These are phyloP conservation scores for Drosophila merina DNA, from an alignment of 2,888 invertebrate genomes.

Conservation along the genomic window DNA sequence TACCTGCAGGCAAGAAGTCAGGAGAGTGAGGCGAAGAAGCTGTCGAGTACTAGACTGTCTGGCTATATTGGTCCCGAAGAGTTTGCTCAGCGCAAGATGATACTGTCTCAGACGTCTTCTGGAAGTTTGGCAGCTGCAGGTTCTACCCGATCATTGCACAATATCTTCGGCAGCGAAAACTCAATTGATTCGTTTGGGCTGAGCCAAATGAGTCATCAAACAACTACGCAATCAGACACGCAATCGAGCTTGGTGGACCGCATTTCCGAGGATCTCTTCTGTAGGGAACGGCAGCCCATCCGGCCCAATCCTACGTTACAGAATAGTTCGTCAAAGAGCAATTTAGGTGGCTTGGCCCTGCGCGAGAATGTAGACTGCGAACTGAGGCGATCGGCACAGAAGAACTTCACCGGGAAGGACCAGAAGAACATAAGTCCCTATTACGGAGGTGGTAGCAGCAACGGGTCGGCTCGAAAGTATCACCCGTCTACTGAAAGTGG, in stretches of 20 bases:
- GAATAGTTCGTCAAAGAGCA: constrained; percentile 83
- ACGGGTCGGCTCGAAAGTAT: constrained; percentile 61
- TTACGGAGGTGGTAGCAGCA: constrained; percentile 52
- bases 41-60: constrained; percentile 69
- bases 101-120: constrained; percentile 49
- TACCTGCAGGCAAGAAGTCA: constrained; percentile 79
- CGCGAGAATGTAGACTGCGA: constrained; percentile 83
- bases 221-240: constrained; percentile 51
- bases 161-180: constrained; percentile 73
- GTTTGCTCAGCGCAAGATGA: constrained; percentile 75
- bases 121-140: constrained; percentile 12
- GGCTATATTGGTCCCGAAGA: constrained; percentile 83
- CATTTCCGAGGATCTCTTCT: constrained; percentile 65
- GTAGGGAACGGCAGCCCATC: constrained; percentile 55
- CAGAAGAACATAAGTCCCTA: constrained; percentile 82
- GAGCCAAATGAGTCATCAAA: constrained; percentile 68
- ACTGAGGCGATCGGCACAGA: constrained; percentile 80
- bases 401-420: constrained; percentile 83
- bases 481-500: constrained; percentile 18
- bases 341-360: constrained; percentile 78
- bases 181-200: constrained; percentile 78
- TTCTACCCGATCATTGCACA: constrained; percentile 59
- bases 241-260: constrained; percentile 68
- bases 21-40: constrained; percentile 72
- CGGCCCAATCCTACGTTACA: constrained; percentile 73